phyloP scores from a whole-genome alignment of 2,888 invertebrate species.

The Sminthurides aquaticus region DNA sequence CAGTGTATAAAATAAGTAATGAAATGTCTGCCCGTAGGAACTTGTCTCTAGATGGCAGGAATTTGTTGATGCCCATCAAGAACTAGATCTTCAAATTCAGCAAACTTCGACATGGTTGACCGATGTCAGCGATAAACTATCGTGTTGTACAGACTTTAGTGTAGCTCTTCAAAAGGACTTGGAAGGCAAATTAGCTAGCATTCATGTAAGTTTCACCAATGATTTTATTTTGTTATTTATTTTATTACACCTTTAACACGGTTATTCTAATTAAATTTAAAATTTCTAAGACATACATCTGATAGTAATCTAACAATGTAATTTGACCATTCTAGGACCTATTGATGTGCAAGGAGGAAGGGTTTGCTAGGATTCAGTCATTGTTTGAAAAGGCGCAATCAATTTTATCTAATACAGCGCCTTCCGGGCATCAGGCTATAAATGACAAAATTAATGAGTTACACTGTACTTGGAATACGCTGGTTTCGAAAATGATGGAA shows the following conservation, averaged over 20 bases:
- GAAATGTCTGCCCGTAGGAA: conserved; percentile 59
- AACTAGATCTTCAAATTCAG: conserved; percentile 70
- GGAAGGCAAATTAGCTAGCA: conserved; percentile 72
- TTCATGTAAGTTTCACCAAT: conserved; percentile 49
- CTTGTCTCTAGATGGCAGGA: conserved; percentile 85
- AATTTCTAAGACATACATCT: neutral
- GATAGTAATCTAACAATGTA: conserved; percentile 4
- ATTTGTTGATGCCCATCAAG: conserved; percentile 78
- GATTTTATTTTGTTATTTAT: neutral
- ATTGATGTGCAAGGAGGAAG: conserved; percentile 84
- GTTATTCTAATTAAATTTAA: neutral
- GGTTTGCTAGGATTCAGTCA: conserved; percentile 76
- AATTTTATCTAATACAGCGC: conserved; percentile 83
- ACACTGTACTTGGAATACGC: conserved; percentile 82
- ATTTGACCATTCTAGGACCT: conserved; percentile 75
- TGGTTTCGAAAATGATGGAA: conserved; percentile 81
- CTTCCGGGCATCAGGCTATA: conserved; percentile 76
- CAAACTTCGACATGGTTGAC: conserved; percentile 79
- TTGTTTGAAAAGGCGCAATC: conserved; percentile 85
- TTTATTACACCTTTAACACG: neutral
- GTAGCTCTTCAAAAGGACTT: conserved; percentile 76
- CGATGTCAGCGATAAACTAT: conserved; percentile 71
- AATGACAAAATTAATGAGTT: conserved; percentile 72
- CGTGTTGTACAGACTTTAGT: conserved; percentile 74
- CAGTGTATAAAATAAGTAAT: too few relatives aligned